These are phyloP conservation scores for Ethmia dodecea DNA, from an alignment of 2,888 invertebrate genomes.

Conservation along the genomic window DNA sequence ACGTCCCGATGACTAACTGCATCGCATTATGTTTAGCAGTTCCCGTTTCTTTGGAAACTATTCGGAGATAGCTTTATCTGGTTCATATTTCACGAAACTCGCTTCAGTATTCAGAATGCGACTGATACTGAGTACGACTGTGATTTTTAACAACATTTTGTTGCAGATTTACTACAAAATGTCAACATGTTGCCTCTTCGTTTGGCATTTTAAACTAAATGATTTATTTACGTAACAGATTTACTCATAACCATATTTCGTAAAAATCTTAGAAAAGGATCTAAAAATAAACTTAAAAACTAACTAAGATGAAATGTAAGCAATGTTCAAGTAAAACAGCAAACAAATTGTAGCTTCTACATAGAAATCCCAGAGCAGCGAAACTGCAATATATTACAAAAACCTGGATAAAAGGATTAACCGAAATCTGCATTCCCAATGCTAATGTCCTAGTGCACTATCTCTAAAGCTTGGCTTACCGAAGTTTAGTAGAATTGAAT, in stretches of 20 bases:
- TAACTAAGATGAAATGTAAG: too few species aligned
- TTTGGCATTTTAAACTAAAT: too few species aligned
- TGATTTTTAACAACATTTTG: constrained; percentile 23
- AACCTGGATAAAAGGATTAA: constrained; percentile 34
- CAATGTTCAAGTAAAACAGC: constrained; percentile 9
- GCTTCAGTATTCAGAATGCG: constrained; percentile 30
- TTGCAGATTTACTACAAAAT: background rate
- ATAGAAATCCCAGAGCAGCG: constrained; percentile 15
- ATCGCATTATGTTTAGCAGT: constrained; percentile 55
- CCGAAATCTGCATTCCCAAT: constrained; percentile 31
- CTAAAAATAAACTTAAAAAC: too few species aligned
- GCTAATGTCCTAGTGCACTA: constrained; percentile 23
- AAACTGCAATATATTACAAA: constrained; percentile 36
- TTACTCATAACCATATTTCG: too few species aligned
- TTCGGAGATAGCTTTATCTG: constrained; percentile 45
- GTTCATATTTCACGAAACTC: constrained; percentile 49
- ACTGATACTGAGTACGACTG: constrained; percentile 17
- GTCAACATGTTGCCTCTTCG: background rate
- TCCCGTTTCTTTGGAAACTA: constrained; percentile 59
- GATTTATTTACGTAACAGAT: too few species aligned
- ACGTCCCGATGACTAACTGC: constrained; percentile 57
- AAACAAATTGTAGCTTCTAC: constrained; percentile 17
- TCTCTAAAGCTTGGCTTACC: constrained; percentile 13
- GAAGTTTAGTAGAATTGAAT: background rate
- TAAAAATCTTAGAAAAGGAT: too few species aligned